These are phyloP conservation scores for Acrobeloides nanus DNA, from an alignment of 2,888 invertebrate species.

Conservation along the genomic window DNA sequence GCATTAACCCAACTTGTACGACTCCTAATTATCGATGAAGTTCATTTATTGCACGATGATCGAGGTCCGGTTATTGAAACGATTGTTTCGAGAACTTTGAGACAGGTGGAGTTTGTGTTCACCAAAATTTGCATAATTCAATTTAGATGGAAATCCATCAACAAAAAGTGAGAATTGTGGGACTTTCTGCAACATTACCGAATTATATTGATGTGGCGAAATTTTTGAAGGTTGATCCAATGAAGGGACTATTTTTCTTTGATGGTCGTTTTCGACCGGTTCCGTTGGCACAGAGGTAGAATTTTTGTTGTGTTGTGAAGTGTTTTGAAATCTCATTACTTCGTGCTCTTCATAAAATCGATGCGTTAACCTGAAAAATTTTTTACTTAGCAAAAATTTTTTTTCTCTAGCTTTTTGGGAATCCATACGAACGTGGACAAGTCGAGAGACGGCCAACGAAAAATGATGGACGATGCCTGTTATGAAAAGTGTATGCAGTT, in stretches of 20 bases:
- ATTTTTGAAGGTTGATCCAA: constrained; percentile 85
- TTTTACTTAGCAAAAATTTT: constrained; percentile 4
- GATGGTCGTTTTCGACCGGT: constrained; percentile 84
- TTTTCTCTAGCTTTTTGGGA: constrained; percentile 41
- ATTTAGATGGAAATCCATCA: constrained; percentile 59
- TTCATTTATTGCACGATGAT: constrained; percentile 90
- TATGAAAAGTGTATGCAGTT: constrained; percentile 82
- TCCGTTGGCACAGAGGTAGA: constrained; percentile 35
- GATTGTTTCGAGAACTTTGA: constrained; percentile 83
- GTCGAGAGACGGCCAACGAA: constrained; percentile 19
- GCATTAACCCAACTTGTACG: constrained; percentile 79
- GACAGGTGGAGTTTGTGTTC: constrained; percentile 58
- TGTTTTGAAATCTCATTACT: not conserved
- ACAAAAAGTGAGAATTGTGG: constrained; percentile 83
- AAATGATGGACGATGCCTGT: constrained; percentile 79
- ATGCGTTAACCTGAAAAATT: not conserved
- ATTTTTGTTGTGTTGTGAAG: constrained; percentile 2
- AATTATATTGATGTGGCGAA: constrained; percentile 92
- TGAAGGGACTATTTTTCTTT: constrained; percentile 61
- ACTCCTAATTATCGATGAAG: constrained; percentile 89
- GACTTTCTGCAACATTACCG: constrained; percentile 77
- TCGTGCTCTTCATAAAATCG: not conserved
- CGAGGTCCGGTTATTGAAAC: constrained; percentile 95
- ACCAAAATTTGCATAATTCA: no score
- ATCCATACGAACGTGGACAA: constrained; percentile 12